Evolutionary conservation across 2,797 vertebrate species (phyloP).

Genomic region (Cossypha caffra): DNA sequence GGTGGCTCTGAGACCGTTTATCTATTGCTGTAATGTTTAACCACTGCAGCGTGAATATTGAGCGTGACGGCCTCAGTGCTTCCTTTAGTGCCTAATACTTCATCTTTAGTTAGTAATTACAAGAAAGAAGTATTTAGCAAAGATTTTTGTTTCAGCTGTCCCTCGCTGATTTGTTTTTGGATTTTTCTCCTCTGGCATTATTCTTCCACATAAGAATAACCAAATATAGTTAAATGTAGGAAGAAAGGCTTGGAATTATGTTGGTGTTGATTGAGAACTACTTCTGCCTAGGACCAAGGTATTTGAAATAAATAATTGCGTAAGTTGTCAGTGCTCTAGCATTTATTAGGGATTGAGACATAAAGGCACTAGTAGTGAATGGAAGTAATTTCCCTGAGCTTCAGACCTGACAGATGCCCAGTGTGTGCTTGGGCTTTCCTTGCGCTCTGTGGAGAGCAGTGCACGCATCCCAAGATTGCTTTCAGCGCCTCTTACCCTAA

Average conservation of each 20-base stretch:
- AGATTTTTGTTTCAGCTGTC: not conserved
- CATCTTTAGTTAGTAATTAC: not conserved
- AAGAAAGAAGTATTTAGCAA: not conserved
- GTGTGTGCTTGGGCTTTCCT: not conserved
- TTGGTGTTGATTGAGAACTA: not conserved
- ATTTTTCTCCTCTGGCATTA: not conserved
- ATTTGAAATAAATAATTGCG: not conserved
- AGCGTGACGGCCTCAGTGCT: rapidly evolving
- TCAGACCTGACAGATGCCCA: not conserved
- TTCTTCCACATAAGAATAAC: not conserved
- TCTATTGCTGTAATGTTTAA: not conserved
- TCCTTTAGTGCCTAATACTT: not conserved
- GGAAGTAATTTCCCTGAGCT: not conserved
- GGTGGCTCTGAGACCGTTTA: rapidly evolving
- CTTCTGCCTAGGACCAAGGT: not conserved
- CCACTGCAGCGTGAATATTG: rapidly evolving
- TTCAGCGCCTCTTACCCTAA: not conserved
- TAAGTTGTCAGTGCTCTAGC: not conserved
- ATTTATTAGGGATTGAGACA: not conserved
- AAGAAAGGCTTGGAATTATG: not conserved
- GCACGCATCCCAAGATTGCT: not conserved
- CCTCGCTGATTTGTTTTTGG: not conserved
- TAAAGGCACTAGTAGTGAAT: not conserved
- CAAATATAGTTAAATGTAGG: not conserved
- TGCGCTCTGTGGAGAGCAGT: too few species aligned